Evolutionary conservation across 2,113 vertebrate species (phyloP).

Genomic region (Lota lota): DNA sequence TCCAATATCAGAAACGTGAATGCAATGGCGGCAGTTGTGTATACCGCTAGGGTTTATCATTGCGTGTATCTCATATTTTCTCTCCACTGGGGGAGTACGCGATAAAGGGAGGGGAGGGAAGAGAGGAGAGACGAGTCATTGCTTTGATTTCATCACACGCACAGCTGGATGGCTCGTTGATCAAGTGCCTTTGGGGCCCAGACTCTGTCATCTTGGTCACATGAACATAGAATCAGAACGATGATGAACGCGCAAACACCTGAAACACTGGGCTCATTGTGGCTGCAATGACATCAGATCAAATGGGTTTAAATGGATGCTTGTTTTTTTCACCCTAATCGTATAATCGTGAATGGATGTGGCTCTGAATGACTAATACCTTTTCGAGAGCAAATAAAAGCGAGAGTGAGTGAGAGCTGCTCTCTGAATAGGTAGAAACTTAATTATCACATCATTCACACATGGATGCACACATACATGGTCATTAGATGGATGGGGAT

Average conservation of each 20-base stretch:
- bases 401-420: neutral
- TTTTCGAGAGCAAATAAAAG: constrained; percentile 26
- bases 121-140: constrained; percentile 66
- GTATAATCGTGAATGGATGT: constrained; percentile 38
- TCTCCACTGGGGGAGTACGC: constrained; percentile 72
- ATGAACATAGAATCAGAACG: constrained; percentile 53
- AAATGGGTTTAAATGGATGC: constrained; percentile 42
- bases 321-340: constrained; percentile 16
- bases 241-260: constrained; percentile 61
- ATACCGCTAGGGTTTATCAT: constrained; percentile 65
- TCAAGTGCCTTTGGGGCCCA: neutral
- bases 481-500: constrained; percentile 31
- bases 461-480: constrained; percentile 42
- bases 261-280: constrained; percentile 64
- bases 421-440: constrained; percentile 17
- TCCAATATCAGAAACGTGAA: neutral
- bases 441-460: constrained; percentile 46
- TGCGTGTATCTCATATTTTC: constrained; percentile 73
- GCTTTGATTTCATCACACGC: constrained; percentile 63
- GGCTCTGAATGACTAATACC: constrained; percentile 34
- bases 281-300: constrained; percentile 55
- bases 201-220: constrained; percentile 33
- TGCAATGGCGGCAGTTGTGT: constrained; percentile 38
- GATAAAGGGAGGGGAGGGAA: constrained; percentile 57
- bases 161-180: constrained; percentile 15